Evolutionary conservation across 2,797 vertebrate species (phyloP), one percentile per base, ranked within the genome.

Genomic region (Eospalax fontanierii): DNA sequence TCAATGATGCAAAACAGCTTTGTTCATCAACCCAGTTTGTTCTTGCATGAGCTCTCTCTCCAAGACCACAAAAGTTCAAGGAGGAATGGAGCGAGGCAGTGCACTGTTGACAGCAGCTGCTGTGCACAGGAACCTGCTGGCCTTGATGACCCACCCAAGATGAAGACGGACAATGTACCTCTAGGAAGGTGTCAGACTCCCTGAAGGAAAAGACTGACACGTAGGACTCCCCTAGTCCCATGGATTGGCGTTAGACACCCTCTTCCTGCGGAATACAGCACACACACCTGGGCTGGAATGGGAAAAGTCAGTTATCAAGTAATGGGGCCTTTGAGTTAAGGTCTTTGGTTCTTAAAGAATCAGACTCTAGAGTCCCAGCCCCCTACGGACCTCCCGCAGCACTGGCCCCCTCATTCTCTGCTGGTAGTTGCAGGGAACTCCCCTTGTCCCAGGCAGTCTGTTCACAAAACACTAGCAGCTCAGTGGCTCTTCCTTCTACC

Each of bases 1-100:
- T 68, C 86, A 86, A 12, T 66, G 86, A 96, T 94, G 75, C 40
- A 93, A 95, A 96, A 71, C 93, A 95, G 87, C 93, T 68, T 82
- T 59, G 35, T n/a, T 95, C 94, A 50, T 40, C 30, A 18, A 91
- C 59, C 28, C 21, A 76, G 65, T 43, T 85, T 68, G 63, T 88
- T 82, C 80, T 30, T 70, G 16, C 22, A 61, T 63, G 14, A 63
- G 61, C 28, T 86, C 50, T 54, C 35, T 59, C n/a, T 79, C 43
- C 30, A 18, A 75, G 87, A 66, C 85, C 78, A 82, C 38, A 40
- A 3, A 92, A 81, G 54, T 28, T 84, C 93, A 46, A 76, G 84
- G 87, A 12, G 22, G 33, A 5, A n/a, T 0, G 21, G 33, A 79
- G 40, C 18, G 4, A 0, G 26, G 87, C 15, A 30, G 71, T 21